These are phyloP conservation scores for Oreotrochilus melanogaster DNA, from an alignment of 2,113 vertebrate genomes.

Conservation along the genomic window DNA sequence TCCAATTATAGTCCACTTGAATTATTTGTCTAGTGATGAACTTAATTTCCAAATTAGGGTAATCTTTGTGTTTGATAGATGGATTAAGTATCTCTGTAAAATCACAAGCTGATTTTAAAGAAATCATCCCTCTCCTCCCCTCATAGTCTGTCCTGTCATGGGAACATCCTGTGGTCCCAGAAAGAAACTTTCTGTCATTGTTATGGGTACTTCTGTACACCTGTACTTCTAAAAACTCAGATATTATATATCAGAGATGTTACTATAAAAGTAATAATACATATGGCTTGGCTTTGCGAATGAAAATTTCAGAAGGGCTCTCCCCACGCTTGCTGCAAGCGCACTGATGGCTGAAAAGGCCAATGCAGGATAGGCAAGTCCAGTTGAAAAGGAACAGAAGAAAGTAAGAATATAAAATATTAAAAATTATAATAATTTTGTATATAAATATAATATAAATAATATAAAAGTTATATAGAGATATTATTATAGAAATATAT, in stretches of 20 bases:
- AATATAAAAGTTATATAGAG: too few relatives aligned
- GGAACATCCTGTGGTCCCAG: not conserved
- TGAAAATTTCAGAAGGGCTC: too few relatives aligned
- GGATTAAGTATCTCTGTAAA: not conserved
- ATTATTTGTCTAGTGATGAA: not conserved
- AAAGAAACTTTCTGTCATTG: not conserved
- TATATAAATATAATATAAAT: too few relatives aligned
- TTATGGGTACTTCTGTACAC: not conserved
- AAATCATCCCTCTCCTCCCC: not conserved
- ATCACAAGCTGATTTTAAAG: not conserved
- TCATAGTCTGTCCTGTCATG: not conserved
- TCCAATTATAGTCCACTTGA: not conserved
- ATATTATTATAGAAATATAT: not conserved
- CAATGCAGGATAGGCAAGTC: too few relatives aligned
- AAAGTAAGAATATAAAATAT: too few relatives aligned
- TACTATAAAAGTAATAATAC: too few relatives aligned
- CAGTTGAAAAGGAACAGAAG: too few relatives aligned
- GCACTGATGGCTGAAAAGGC: too few relatives aligned
- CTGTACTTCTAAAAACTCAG: not conserved
- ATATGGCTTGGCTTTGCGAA: too few relatives aligned
- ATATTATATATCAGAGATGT: too few relatives aligned
- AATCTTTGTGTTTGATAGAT: not conserved
- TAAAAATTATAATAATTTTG: too few relatives aligned
- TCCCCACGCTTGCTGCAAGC: too few relatives aligned
- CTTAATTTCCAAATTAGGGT: not conserved